Conservation (phyloP, 1,140 invertebrate genomes). For the Drosophila repleta region DNA sequence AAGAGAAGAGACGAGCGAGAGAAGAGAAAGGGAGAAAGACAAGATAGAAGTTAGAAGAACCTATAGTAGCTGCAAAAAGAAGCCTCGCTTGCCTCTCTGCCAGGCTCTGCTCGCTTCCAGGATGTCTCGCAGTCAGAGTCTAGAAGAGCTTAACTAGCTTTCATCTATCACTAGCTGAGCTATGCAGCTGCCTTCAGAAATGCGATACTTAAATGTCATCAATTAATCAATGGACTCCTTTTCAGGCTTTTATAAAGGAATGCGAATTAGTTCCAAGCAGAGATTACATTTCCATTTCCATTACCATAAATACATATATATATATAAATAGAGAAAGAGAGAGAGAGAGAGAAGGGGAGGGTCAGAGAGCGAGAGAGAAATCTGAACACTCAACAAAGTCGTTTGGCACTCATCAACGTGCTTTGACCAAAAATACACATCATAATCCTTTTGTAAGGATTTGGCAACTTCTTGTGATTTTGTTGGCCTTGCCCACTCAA, state of each 20-base stretch:
- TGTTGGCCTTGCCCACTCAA: conserved; percentile 31
- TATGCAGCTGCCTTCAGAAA: conserved; percentile 1
- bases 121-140: not conserved
- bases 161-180: not conserved
- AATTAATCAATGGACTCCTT: conserved; percentile 39
- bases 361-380: conserved; percentile 5
- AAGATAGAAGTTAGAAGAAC: no score
- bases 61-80: not conserved
- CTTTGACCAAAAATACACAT: conserved; percentile 78
- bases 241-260: conserved; percentile 5
- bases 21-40: no score
- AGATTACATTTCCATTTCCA: conserved; percentile 24
- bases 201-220: conserved; percentile 30
- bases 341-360: not conserved
- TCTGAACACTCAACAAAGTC: conserved; percentile 50
- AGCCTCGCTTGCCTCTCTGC: not conserved
- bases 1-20: no score
- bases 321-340: conserved; percentile 8
- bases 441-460: conserved; percentile 81
- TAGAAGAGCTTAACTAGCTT: not conserved
- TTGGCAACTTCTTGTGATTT: conserved; percentile 62
- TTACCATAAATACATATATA: conserved; percentile 7
- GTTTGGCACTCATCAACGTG: conserved; percentile 55
- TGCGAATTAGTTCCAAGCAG: not conserved
- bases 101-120: not conserved